Evolutionary conservation across 2,888 invertebrate genomes (phyloP).

Genomic region (Leptothorax acervorum): DNA sequence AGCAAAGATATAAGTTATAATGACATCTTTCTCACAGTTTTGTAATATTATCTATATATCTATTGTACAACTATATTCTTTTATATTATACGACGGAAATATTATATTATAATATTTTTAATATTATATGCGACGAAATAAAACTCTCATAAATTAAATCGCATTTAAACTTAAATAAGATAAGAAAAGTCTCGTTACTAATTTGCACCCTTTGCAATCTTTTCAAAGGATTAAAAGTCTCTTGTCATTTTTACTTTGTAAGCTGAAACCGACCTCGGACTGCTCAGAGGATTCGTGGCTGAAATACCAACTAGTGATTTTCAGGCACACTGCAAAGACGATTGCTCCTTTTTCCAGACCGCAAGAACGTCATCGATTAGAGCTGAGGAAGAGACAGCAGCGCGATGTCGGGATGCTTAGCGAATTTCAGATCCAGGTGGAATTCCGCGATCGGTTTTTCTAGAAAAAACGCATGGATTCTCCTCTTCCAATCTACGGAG

Average conservation of each 20-base stretch:
- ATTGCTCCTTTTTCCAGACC: constrained; percentile 20
- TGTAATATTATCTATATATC: not conserved
- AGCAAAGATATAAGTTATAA: not conserved
- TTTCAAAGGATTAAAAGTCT: not conserved
- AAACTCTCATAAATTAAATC: not conserved
- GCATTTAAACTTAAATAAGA: not conserved
- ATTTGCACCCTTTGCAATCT: not conserved
- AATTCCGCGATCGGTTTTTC: constrained; percentile 16
- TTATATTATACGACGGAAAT: not conserved
- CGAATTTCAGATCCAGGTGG: constrained; percentile 21
- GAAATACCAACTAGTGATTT: constrained; percentile 23
- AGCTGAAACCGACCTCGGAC: not conserved
- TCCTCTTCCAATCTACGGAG: constrained; percentile 27
- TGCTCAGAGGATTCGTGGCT: not conserved
- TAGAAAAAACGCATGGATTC: not conserved
- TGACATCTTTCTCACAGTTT: not conserved
- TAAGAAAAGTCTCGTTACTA: not conserved
- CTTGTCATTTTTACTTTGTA: not conserved
- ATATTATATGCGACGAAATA: not conserved
- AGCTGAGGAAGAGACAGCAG: not conserved
- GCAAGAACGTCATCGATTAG: constrained; percentile 35
- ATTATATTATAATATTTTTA: not conserved
- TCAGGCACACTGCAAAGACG: not conserved
- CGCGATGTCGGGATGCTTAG: constrained; percentile 21
- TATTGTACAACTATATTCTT: not conserved